phyloP scores from a whole-genome alignment of 2,888 invertebrate species.

The Cheilosia vulpina region DNA sequence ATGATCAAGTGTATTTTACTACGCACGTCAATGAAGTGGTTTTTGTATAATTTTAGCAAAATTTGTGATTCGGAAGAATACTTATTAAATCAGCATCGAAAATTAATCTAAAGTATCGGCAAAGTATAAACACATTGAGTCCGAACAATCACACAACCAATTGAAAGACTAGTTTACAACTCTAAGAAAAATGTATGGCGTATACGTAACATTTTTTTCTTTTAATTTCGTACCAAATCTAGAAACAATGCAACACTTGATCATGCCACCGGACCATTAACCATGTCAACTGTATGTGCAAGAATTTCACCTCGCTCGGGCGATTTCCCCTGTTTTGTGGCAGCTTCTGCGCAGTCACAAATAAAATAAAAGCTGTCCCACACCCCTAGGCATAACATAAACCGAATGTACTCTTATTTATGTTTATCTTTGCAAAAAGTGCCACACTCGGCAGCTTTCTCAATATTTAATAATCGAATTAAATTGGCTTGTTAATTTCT shows the following conservation, averaged over 20 bases:
- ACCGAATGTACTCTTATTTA: slow-evolving; percentile 15
- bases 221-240: not conserved
- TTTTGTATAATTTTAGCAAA: too few species aligned
- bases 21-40: too few species aligned
- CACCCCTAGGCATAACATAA: not conserved
- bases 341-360: slow-evolving; percentile 39
- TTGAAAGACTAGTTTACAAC: not conserved
- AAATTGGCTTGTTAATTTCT: slow-evolving; percentile 54
- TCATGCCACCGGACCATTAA: not conserved
- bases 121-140: too few species aligned
- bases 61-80: too few species aligned
- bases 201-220: slow-evolving; percentile 28
- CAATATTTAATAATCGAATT: slow-evolving; percentile 69
- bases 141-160: not conserved
- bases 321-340: slow-evolving; percentile 12
- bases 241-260: slow-evolving; percentile 26
- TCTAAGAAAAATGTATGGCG: not conserved
- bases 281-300: slow-evolving; percentile 15
- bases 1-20: too few species aligned
- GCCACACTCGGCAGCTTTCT: slow-evolving; percentile 66
- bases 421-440: slow-evolving; percentile 61
- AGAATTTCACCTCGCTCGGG: slow-evolving; percentile 55
- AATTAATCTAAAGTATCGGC: too few species aligned
- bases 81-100: too few species aligned
- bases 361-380: slow-evolving; percentile 9